Conservation (phyloP, 2,888 invertebrate species). For the Chironomus riparius region DNA sequence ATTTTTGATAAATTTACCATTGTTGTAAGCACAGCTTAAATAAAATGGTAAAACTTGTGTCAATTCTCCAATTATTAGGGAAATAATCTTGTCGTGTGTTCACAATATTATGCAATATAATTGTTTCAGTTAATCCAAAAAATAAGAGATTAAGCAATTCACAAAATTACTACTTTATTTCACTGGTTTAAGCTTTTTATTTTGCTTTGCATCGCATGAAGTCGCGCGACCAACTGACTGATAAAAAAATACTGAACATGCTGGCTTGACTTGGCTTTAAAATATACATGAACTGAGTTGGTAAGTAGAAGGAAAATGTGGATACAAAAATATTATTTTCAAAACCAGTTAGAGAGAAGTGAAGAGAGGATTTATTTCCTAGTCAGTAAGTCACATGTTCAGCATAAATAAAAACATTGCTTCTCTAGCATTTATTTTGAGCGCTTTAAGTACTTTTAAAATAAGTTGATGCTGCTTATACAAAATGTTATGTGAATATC, state of each 20-base stretch:
- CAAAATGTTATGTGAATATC: no score
- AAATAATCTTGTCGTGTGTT: background rate
- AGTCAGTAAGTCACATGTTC: no score
- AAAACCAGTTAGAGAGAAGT: background rate
- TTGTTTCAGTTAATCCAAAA: background rate
- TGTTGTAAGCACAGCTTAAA: no score
- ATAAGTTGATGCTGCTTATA: no score
- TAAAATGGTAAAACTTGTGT: no score
- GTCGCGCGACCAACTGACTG: slow-evolving; percentile 13
- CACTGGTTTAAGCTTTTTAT: background rate
- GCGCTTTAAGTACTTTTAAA: no score
- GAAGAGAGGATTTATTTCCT: background rate
- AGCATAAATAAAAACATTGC: no score
- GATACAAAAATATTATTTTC: background rate
- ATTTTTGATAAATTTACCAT: no score
- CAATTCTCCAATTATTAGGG: no score
- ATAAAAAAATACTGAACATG: background rate
- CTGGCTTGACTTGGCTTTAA: background rate
- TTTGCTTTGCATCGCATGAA: slow-evolving; percentile 14
- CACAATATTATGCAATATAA: slow-evolving; percentile 22
- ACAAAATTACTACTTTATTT: background rate
- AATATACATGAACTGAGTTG: background rate
- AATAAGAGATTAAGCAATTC: background rate
- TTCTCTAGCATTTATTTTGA: no score
- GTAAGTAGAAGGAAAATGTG: background rate